Evolutionary conservation across 2,888 invertebrate genomes (phyloP).

Genomic region (Apodemia hepburni): DNA sequence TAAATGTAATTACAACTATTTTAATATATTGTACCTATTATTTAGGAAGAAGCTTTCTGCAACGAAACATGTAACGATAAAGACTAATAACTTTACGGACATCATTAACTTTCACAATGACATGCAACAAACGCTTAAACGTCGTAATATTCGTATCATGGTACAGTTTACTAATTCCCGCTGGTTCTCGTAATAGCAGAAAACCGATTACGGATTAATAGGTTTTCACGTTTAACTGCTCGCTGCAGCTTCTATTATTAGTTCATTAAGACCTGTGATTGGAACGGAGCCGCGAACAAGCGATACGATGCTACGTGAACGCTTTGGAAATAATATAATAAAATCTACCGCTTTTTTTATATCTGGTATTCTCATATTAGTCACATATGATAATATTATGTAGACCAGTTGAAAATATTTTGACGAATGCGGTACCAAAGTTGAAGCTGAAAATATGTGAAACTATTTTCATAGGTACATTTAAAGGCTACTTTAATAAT

Average conservation of each 20-base stretch:
- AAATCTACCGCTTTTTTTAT: not conserved
- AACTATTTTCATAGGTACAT: no score
- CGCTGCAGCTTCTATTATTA: slow-evolving; percentile 4
- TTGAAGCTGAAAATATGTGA: no score
- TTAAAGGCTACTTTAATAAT: no score
- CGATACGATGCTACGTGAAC: not conserved
- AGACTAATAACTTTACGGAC: not conserved
- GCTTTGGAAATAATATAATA: not conserved
- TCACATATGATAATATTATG: no score
- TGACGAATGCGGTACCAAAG: no score
- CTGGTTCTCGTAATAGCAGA: slow-evolving; percentile 2
- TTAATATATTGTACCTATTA: no score
- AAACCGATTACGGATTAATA: slow-evolving; percentile 1
- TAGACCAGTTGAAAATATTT: no score
- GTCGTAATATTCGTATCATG: not conserved
- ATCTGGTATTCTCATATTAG: not conserved
- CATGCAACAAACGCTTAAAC: not conserved
- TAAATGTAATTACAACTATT: no score
- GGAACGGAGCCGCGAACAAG: not conserved
- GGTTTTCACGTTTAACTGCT: slow-evolving; percentile 7
- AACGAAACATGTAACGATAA: not conserved
- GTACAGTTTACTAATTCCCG: not conserved
- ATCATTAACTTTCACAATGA: slow-evolving; percentile 1
- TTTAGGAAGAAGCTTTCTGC: not conserved
- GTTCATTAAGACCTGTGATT: slow-evolving; percentile 9